These are phyloP conservation scores for Hydractinia echinata DNA, from an alignment of 30 jellyfish, hydroid and myxozoan species.

Conservation along the genomic window DNA sequence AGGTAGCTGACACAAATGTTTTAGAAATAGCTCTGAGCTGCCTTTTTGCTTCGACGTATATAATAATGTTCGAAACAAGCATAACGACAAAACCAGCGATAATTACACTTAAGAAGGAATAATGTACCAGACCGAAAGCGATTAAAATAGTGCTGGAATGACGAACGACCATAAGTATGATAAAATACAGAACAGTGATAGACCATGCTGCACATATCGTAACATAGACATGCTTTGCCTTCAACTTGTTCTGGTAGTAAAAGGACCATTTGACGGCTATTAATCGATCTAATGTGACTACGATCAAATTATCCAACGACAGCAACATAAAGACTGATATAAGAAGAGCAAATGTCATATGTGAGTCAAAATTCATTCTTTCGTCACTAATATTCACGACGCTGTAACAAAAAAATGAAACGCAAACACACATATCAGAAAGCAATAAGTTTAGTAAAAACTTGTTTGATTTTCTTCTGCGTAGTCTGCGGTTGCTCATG, in stretches of 20 bases:
- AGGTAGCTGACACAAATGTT: not conserved
- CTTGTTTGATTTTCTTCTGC: not conserved
- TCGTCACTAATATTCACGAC: not conserved
- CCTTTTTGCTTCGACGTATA: slow-evolving; percentile 3
- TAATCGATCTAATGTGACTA: slow-evolving; percentile 7
- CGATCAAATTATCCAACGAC: not conserved
- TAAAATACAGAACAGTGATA: not conserved
- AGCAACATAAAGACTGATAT: not conserved
- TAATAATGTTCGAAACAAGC: not conserved
- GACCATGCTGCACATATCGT: not conserved
- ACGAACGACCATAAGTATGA: not conserved
- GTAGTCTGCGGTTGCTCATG: not conserved
- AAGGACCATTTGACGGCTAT: slow-evolving; percentile 4
- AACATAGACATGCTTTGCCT: not conserved
- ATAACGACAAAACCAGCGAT: not conserved
- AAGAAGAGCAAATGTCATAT: not conserved
- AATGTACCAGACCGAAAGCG: not conserved
- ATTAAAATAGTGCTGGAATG: not conserved
- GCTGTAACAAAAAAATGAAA: not conserved
- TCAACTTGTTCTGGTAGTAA: not conserved
- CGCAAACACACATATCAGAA: not conserved
- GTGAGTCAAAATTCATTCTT: not conserved
- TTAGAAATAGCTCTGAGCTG: slow-evolving; percentile 4
- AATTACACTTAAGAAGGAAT: not conserved
- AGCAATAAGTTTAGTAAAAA: not conserved